phyloP scores from a whole-genome alignment of 2,888 invertebrate genomes.

The Arctia plantaginis region DNA sequence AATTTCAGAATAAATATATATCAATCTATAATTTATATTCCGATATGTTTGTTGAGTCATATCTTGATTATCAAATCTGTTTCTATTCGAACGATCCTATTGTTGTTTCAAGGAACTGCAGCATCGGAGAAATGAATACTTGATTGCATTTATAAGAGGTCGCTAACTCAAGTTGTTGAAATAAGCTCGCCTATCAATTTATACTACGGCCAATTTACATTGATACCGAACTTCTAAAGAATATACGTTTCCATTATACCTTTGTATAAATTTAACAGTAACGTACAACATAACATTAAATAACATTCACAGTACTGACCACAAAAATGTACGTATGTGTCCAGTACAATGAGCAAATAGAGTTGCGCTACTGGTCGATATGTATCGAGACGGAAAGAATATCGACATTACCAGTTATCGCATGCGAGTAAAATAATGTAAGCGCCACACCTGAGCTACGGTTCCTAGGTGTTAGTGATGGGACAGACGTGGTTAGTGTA shows the following conservation, averaged over 20 bases:
- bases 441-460: slow-evolving; percentile 68
- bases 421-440: slow-evolving; percentile 59
- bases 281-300: slow-evolving; percentile 12
- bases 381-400: slow-evolving; percentile 66
- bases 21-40: not conserved
- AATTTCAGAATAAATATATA: no score
- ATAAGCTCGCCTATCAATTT: not conserved
- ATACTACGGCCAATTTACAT: not conserved
- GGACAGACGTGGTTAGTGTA: not conserved
- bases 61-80: not conserved
- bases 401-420: slow-evolving; percentile 68
- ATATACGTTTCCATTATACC: not conserved
- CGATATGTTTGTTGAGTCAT: not conserved
- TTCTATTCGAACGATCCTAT: not conserved
- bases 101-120: not conserved
- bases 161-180: not conserved
- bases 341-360: slow-evolving; percentile 61
- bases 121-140: not conserved
- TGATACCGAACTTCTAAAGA: not conserved
- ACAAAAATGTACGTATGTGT: slow-evolving; percentile 50
- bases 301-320: slow-evolving; percentile 32
- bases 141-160: not conserved
- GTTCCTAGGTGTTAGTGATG: slow-evolving; percentile 56
- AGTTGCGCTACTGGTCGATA: slow-evolving; percentile 64
- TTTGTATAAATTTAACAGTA: not conserved